Percentiles rank a stretch among this genome's conserved stretches.
Conservation (phyloP, 2,888 invertebrate species). For the Drosophila eohydei region DNA sequence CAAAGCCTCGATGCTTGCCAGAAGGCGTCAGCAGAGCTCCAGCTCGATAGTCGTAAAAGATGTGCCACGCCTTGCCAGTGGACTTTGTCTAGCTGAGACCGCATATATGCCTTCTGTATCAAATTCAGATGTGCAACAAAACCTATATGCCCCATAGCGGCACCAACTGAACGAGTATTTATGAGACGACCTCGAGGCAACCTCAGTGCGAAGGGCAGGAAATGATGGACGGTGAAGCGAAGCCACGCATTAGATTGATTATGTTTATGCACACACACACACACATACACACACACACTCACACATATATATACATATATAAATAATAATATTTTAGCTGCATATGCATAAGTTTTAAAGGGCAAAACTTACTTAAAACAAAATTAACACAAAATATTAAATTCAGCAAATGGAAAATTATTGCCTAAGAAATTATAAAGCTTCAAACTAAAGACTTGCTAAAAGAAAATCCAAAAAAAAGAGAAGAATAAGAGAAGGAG, state of each 20-base stretch:
- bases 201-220: background rate
- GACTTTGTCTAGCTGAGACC: background rate
- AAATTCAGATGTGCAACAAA: background rate
- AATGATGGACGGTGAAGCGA: background rate
- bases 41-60: no score
- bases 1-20: no score
- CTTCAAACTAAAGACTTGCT: constrained; percentile 77
- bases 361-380: constrained; percentile 25
- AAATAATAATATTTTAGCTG: constrained; percentile 51
- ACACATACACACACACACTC: constrained; percentile 19
- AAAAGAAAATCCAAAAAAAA: constrained; percentile 29
- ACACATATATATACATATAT: constrained; percentile 9
- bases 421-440: constrained; percentile 68
- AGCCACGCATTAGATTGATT: constrained; percentile 1
- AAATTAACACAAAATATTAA: constrained; percentile 8
- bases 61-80: background rate
- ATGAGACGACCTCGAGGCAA: background rate
- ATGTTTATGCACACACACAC: constrained; percentile 2
- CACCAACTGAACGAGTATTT: background rate
- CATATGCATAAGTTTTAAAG: constrained; percentile 58
- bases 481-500: background rate
- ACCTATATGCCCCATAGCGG: background rate
- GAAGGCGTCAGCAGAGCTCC: no score
- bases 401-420: constrained; percentile 45
- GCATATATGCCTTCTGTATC: background rate